Conservation (phyloP, 2,888 invertebrate species). For the Galeruca laticollis region DNA sequence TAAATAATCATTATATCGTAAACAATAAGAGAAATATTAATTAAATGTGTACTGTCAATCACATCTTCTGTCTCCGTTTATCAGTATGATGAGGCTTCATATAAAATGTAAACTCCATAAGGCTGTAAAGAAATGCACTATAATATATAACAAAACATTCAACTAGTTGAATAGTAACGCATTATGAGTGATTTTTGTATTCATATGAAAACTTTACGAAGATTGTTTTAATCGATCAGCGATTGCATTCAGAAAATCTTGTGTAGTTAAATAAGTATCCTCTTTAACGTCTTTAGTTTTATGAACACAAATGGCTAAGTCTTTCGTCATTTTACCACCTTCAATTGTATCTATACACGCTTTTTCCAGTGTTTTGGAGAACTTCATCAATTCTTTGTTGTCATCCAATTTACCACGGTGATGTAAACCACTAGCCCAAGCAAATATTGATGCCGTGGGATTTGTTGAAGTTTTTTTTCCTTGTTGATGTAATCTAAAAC, state of each 20-base stretch:
- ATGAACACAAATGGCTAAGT: constrained; percentile 84
- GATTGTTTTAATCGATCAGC: constrained; percentile 76
- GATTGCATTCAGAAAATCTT: constrained; percentile 88
- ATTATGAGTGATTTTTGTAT: background rate
- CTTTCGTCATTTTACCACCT: constrained; percentile 89
- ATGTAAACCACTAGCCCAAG: constrained; percentile 88
- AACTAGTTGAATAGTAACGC: background rate
- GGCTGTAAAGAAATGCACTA: no score
- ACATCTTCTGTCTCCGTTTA: no score
- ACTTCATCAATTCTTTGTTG: constrained; percentile 79
- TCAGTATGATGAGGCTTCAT: no score
- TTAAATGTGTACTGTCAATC: no score
- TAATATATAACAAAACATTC: no score
- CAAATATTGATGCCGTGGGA: constrained; percentile 92
- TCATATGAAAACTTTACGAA: constrained; percentile 17
- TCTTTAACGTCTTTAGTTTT: constrained; percentile 85
- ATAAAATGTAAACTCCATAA: no score
- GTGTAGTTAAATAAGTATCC: constrained; percentile 85
- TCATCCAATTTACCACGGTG: constrained; percentile 87
- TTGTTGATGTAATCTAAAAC: constrained; percentile 84
- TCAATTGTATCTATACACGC: constrained; percentile 88
- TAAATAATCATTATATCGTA: background rate
- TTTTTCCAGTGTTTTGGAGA: constrained; percentile 80
- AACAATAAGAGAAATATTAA: background rate
- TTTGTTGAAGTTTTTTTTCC: constrained; percentile 90